These are phyloP conservation scores for Hippocampus mohnikei DNA, from an alignment of 2,113 vertebrate genomes.

Conservation along the genomic window DNA sequence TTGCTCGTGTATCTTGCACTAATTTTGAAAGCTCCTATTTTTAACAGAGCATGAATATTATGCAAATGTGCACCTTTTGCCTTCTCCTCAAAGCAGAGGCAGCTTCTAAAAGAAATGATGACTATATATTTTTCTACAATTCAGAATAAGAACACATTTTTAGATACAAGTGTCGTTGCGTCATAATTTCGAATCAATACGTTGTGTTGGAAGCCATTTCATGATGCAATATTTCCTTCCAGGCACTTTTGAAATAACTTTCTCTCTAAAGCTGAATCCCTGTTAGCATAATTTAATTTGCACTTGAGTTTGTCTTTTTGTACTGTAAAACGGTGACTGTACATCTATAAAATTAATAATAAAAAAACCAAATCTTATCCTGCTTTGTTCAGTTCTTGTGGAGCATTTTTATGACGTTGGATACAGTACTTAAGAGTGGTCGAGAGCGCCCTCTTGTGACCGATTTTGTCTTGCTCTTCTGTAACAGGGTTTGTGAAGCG, in stretches of 20 bases:
- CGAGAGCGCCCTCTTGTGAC: slow-evolving; percentile 62
- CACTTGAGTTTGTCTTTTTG: slow-evolving; percentile 65
- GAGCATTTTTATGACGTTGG: background rate
- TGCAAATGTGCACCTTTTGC: slow-evolving; percentile 30
- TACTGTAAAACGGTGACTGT: slow-evolving; percentile 88
- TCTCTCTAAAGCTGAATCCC: slow-evolving; percentile 69
- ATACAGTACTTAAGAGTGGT: slow-evolving; percentile 20
- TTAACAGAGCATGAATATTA: slow-evolving; percentile 17
- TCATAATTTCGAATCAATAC: background rate
- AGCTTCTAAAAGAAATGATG: slow-evolving; percentile 24
- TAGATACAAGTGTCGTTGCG: slow-evolving; percentile 5
- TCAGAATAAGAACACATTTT: slow-evolving; percentile 25
- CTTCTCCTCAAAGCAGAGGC: slow-evolving; percentile 30
- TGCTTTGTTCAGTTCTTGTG: slow-evolving; percentile 8
- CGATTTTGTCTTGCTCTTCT: slow-evolving; percentile 21
- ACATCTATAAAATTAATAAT: slow-evolving; percentile 81
- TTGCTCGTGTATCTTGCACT: slow-evolving; percentile 49
- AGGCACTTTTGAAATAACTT: slow-evolving; percentile 36
- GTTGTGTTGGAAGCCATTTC: slow-evolving; percentile 72
- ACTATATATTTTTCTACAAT: slow-evolving; percentile 44
- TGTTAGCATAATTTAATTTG: slow-evolving; percentile 70
- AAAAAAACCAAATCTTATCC: slow-evolving; percentile 74
- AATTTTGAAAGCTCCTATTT: slow-evolving; percentile 37
- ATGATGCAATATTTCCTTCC: slow-evolving; percentile 78
- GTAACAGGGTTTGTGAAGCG: background rate